Conservation (phyloP, 2,797 vertebrate species). For the Apogon talboti region DNA sequence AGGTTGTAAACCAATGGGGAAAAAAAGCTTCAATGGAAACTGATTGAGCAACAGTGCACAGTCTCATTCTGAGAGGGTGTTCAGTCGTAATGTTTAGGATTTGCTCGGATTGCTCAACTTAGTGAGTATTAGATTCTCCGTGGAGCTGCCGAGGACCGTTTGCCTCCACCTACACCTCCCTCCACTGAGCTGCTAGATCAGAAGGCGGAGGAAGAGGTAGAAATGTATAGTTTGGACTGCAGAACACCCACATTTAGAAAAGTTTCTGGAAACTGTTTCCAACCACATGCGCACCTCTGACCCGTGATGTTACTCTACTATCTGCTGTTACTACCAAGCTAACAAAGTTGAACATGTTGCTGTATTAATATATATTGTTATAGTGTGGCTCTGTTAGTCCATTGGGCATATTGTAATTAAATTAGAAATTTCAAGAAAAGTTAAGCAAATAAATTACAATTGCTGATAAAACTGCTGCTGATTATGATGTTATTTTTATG, state of each 20-base stretch:
- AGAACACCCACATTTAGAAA: not conserved
- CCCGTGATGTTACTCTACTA: not conserved
- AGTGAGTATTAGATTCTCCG: not conserved
- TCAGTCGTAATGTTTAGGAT: not conserved
- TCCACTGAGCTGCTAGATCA: not conserved
- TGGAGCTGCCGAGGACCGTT: not conserved
- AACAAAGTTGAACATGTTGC: not conserved
- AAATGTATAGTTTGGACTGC: not conserved
- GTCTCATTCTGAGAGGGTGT: not conserved
- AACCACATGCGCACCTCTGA: not conserved
- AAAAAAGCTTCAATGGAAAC: too few species aligned
- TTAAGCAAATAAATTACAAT: too few species aligned
- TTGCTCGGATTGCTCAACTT: not conserved
- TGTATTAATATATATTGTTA: too few species aligned
- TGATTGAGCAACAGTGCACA: too few species aligned
- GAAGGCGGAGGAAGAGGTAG: not conserved
- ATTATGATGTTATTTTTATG: too few species aligned
- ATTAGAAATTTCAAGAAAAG: too few species aligned
- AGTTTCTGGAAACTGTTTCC: not conserved
- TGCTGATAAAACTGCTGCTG: too few species aligned
- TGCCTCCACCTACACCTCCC: not conserved
- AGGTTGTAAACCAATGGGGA: too few species aligned
- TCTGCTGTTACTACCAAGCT: not conserved
- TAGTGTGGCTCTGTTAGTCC: too few species aligned
- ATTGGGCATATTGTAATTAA: too few species aligned